A percentile compares a stretch with the other conserved stretches of the same genome.
phyloP scores from a whole-genome alignment of 1,140 invertebrate species.

The Wiebesia pumilae region DNA sequence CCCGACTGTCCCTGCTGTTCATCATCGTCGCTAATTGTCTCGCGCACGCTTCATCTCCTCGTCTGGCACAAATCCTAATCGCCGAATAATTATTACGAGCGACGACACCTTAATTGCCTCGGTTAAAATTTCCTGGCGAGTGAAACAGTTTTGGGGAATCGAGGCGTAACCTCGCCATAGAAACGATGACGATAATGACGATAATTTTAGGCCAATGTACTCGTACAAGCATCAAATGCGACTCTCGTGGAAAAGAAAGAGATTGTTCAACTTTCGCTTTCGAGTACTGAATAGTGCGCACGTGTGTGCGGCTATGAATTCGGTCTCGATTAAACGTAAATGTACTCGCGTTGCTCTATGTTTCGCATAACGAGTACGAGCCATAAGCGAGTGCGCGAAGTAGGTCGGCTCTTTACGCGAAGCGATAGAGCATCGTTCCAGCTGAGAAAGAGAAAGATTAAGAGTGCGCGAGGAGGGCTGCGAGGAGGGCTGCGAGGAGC shows the following conservation, averaged over 20 bases:
- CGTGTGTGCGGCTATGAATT: neutral
- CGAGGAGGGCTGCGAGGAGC: neutral
- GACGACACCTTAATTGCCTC: conserved; percentile 14
- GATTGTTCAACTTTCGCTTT: neutral
- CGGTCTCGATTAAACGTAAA: neutral
- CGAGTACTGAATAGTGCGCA: neutral
- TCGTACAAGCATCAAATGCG: neutral
- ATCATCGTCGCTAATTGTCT: conserved; percentile 32
- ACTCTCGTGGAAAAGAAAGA: neutral
- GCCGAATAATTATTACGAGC: neutral
- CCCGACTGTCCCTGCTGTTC: neutral
- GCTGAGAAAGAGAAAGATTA: neutral
- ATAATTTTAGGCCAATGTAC: neutral
- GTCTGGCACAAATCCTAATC: conserved; percentile 25
- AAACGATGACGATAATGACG: neutral
- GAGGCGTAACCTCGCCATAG: too few relatives aligned
- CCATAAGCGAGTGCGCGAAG: conserved; percentile 42
- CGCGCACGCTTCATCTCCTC: too few relatives aligned
- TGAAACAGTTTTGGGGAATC: too few relatives aligned
- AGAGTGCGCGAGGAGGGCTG: neutral
- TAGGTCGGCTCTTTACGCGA: neutral
- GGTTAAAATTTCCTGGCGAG: too few relatives aligned
- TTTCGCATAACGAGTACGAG: conserved; percentile 41
- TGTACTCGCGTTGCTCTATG: neutral
- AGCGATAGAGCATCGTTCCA: neutral